These are phyloP conservation scores for Leptopilina drosophilae DNA, from an alignment of 2,888 invertebrate species.

Conservation along the genomic window DNA sequence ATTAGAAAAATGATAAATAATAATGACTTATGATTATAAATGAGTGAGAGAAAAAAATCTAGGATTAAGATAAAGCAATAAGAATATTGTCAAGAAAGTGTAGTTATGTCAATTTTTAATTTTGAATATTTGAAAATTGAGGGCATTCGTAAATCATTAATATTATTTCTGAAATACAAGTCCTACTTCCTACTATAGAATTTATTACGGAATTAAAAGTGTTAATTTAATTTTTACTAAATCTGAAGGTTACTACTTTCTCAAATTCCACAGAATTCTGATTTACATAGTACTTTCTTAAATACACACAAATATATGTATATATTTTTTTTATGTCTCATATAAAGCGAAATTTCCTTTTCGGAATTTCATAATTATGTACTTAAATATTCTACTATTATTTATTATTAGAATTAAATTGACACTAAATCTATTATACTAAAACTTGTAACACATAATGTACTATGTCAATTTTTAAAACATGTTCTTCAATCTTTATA, in stretches of 20 bases:
- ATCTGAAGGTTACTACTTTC: slow-evolving; percentile 10
- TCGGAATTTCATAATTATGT: slow-evolving; percentile 7
- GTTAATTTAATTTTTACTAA: slow-evolving; percentile 8
- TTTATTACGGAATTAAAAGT: not conserved
- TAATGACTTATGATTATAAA: too few species aligned
- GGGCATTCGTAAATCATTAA: slow-evolving; percentile 32
- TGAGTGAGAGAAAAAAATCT: too few species aligned
- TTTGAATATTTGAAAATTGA: slow-evolving; percentile 8
- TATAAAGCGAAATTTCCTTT: slow-evolving; percentile 30
- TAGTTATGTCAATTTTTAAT: not conserved
- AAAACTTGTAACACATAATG: not conserved
- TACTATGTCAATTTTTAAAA: not conserved
- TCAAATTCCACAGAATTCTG: slow-evolving; percentile 8
- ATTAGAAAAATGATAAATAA: too few species aligned
- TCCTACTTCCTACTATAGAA: slow-evolving; percentile 20
- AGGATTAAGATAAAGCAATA: too few species aligned
- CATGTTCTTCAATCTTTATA: not conserved
- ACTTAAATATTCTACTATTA: not conserved
- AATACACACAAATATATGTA: too few species aligned
- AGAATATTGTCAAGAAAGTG: not conserved
- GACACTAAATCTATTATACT: not conserved
- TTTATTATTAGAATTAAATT: not conserved
- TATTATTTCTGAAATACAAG: slow-evolving; percentile 24
- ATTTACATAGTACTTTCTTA: slow-evolving; percentile 34
- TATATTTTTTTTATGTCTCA: slow-evolving; percentile 28